phyloP scores from a whole-genome alignment of 2,113 vertebrate genomes.

The Myodes glareolus region DNA sequence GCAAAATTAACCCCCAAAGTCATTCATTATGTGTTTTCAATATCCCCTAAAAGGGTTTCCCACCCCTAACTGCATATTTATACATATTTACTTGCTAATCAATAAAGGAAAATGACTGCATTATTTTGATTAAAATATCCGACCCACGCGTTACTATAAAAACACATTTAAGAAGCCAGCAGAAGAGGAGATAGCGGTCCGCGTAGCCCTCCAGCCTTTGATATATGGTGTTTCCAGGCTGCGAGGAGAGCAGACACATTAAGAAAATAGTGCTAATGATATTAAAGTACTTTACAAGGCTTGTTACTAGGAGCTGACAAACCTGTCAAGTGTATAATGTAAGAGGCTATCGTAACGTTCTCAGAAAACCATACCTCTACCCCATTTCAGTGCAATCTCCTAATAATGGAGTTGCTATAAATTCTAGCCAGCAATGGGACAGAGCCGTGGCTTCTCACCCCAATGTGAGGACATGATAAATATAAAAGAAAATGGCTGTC shows the following conservation, averaged over 20 bases:
- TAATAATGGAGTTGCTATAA: slow-evolving; percentile 97
- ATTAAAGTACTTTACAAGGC: slow-evolving; percentile 97
- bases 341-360: slow-evolving; percentile 94
- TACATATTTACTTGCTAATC: slow-evolving; percentile 92
- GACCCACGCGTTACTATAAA: slow-evolving; percentile 82
- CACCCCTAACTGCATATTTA: slow-evolving; percentile 90
- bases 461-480: slow-evolving; percentile 96
- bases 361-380: slow-evolving; percentile 94
- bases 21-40: slow-evolving; percentile 87
- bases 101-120: slow-evolving; percentile 90
- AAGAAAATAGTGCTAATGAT: slow-evolving; percentile 99
- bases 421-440: slow-evolving; percentile 94
- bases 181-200: slow-evolving; percentile 79
- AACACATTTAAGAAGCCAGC: slow-evolving; percentile 83
- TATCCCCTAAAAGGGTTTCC: slow-evolving; percentile 88
- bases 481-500: slow-evolving; percentile 95
- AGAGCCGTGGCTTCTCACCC: slow-evolving; percentile 93
- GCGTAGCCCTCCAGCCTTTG: slow-evolving; percentile 82
- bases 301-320: slow-evolving; percentile 96
- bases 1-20: slow-evolving; percentile 81
- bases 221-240: slow-evolving; percentile 94
- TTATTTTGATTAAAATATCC: slow-evolving; percentile 92
- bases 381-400: slow-evolving; percentile 93
- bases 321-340: slow-evolving; percentile 97
- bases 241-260: slow-evolving; percentile 94